A percentile compares a stretch with the other conserved stretches of the same genome.
These are phyloP conservation scores for Tor tambroides DNA, from an alignment of 2,113 vertebrate species.

Conservation along the genomic window DNA sequence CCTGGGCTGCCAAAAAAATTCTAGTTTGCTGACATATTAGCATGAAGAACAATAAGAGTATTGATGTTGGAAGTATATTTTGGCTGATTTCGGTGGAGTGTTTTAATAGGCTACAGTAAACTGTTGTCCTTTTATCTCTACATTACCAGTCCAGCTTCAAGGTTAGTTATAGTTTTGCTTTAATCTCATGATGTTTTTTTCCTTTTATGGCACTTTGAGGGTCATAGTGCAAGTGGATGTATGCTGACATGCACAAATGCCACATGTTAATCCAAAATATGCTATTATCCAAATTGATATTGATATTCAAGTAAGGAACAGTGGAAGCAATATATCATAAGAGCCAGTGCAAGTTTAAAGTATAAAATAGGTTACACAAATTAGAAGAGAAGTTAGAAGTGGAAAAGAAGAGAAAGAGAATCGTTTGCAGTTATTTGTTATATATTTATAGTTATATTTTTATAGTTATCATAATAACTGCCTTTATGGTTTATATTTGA, in stretches of 20 bases:
- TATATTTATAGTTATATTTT: background rate
- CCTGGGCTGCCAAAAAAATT: background rate
- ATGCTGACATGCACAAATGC: background rate
- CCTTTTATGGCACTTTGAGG: constrained; percentile 35
- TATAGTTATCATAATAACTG: background rate
- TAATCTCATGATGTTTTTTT: background rate
- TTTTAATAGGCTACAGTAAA: constrained; percentile 28
- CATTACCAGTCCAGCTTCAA: constrained; percentile 41
- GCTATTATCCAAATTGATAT: background rate
- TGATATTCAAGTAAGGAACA: background rate
- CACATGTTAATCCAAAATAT: background rate
- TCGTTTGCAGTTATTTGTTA: background rate
- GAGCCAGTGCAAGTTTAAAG: background rate
- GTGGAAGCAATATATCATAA: background rate
- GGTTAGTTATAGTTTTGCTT: constrained; percentile 31
- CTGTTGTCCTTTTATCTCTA: constrained; percentile 31
- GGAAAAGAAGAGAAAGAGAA: background rate
- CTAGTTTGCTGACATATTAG: background rate
- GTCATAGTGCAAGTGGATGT: constrained; percentile 38
- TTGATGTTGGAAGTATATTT: background rate
- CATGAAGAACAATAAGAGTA: background rate
- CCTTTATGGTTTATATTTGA: background rate
- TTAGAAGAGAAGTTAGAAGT: background rate
- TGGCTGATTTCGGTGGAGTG: background rate
- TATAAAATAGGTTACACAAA: background rate